Percentiles rank a stretch among this genome's conserved stretches.
phyloP scores from a whole-genome alignment of 2,888 invertebrate species.

The Sphaerolaimus hirsutus region DNA sequence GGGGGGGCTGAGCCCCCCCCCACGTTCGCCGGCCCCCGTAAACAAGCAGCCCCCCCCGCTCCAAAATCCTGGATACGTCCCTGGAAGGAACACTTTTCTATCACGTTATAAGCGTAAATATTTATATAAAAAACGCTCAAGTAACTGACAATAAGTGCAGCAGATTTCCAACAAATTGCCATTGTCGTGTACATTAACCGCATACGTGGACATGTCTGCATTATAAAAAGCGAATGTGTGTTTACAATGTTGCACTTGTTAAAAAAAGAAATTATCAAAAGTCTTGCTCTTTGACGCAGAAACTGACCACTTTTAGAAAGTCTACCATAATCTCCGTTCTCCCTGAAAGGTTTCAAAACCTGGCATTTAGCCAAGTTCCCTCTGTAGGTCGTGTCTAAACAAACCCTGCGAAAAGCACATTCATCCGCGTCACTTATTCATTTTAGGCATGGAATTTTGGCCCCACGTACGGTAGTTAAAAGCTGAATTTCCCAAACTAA shows the following conservation, averaged over 20 bases:
- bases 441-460: too few species aligned
- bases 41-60: too few species aligned
- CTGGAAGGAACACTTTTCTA: not conserved
- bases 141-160: constrained; percentile 59
- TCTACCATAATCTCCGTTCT: constrained; percentile 49
- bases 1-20: too few species aligned
- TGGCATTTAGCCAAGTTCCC: constrained; percentile 56
- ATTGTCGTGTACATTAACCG: constrained; percentile 66
- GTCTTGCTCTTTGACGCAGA: too few species aligned
- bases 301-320: constrained; percentile 38
- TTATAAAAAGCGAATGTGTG: not conserved
- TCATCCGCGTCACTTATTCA: too few species aligned
- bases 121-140: too few species aligned
- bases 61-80: too few species aligned
- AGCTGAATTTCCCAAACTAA: too few species aligned
- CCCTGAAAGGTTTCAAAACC: constrained; percentile 53
- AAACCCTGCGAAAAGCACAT: constrained; percentile 43
- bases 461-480: too few species aligned
- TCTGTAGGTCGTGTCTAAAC: constrained; percentile 53
- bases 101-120: not conserved
- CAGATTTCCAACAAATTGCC: constrained; percentile 76
- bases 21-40: too few species aligned
- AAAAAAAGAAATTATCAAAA: not conserved
- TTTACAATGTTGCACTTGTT: not conserved
- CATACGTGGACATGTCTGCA: constrained; percentile 57